Evolutionary conservation across 2,113 vertebrate species (phyloP), one percentile per base, ranked within the genome.

Genomic region (Monarcha castaneiventris): DNA sequence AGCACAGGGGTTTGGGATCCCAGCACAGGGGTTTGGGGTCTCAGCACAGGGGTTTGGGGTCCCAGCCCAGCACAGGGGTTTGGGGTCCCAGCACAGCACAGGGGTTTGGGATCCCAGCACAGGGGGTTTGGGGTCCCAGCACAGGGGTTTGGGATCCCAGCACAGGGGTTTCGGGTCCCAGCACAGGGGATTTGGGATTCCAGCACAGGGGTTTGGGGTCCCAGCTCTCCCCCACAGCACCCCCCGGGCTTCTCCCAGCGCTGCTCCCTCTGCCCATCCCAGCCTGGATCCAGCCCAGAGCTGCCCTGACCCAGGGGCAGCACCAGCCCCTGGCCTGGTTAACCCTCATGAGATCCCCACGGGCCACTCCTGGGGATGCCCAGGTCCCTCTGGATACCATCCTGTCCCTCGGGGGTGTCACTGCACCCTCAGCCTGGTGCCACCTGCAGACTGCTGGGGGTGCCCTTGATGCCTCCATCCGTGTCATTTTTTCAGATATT

Each of bases 391-490:
- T 30, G 51, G 58, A 48, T 74, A 23, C 15, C 43, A 25, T 9
- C 30, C 22, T 11, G 16, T 54, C 37, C 21, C 11, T 54, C 15
- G 54, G 37, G 37, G 17, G 37, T 30, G n/a, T 49, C 52, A 10
- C 30, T 37, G 44, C 14, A 22, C 1, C 11, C 27, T 33, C 39
- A 61, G 39, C 2, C 12, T 2, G 6, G 22, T 29, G 54, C 32
- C 44, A 33, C 11, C 73, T 37, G 37, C 37, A 59, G 9, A 27
- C 7, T 37, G 27, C 46, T 46, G 39, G 39, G 46, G 5, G 6
- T 19, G 25, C 18, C 26, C 18, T 54, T 2, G 1, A 6, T 30
- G 2, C 16, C 48, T 30, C 25, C 5, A 1, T 19, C 9, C 46
- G 5, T 44, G 22, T 5, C 25, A 17, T 5, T 41, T 21, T 1